phyloP scores from a whole-genome alignment of 2,797 vertebrate genomes.

The Thunnus albacares region DNA sequence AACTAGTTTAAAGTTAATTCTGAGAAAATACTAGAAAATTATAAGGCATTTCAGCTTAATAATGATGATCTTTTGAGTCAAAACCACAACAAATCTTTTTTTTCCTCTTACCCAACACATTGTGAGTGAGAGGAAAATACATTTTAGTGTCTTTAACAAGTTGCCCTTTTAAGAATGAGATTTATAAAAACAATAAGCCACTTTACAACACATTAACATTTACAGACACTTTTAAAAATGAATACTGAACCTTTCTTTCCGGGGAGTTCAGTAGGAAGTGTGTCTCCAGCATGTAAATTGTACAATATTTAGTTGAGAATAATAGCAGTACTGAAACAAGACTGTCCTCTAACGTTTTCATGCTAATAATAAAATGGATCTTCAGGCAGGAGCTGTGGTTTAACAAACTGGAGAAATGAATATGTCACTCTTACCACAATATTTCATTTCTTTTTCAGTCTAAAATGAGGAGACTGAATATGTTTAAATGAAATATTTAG shows the following conservation, averaged over 20 bases:
- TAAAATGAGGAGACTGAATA: neutral
- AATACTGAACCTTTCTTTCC: neutral
- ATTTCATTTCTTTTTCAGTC: neutral
- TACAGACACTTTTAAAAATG: neutral
- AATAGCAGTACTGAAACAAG: neutral
- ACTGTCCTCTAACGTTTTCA: neutral
- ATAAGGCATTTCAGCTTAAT: too few relatives aligned
- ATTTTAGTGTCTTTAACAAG: neutral
- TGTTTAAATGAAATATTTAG: neutral
- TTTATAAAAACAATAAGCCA: neutral
- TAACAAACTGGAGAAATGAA: neutral
- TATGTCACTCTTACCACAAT: neutral
- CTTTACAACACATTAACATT: conserved; percentile 8
- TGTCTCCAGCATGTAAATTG: neutral
- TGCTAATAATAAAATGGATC: conserved; percentile 5
- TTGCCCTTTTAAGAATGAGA: neutral
- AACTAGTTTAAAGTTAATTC: neutral
- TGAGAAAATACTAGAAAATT: neutral
- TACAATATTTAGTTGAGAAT: neutral
- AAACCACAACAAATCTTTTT: neutral
- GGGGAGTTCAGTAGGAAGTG: neutral
- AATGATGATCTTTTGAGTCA: neutral
- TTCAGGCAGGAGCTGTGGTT: neutral
- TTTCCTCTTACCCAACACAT: neutral
- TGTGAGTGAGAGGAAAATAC: neutral